A percentile compares a stretch with the other conserved stretches of the same genome.
Evolutionary conservation across 1,140 invertebrate species (phyloP).

Genomic region (Zaprionus capensis): DNA sequence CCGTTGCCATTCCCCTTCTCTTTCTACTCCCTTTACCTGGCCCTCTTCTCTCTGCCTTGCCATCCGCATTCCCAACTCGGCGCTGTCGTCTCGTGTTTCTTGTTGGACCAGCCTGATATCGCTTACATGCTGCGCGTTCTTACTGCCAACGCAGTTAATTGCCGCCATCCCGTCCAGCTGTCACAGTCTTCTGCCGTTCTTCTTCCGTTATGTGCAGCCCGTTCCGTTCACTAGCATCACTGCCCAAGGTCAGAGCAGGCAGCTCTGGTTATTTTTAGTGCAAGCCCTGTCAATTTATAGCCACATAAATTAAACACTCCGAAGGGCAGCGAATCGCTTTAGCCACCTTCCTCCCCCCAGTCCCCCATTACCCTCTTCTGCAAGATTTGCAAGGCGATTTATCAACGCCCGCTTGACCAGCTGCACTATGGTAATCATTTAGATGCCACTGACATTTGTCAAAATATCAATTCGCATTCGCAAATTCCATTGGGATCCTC

Average conservation of each 20-base stretch:
- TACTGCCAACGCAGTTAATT: slow-evolving; percentile 34
- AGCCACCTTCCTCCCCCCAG: not conserved
- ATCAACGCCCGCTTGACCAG: slow-evolving; percentile 26
- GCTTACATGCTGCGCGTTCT: slow-evolving; percentile 33
- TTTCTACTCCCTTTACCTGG: too few relatives aligned
- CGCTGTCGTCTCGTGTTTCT: slow-evolving; percentile 27
- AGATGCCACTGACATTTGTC: slow-evolving; percentile 62
- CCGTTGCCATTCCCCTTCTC: not conserved
- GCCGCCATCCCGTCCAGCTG: slow-evolving; percentile 6
- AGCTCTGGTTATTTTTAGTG: slow-evolving; percentile 63
- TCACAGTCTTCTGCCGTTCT: slow-evolving; percentile 43
- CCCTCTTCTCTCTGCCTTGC: not conserved
- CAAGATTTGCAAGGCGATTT: slow-evolving; percentile 39
- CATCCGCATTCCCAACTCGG: not conserved
- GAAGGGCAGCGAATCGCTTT: slow-evolving; percentile 41
- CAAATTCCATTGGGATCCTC: not conserved
- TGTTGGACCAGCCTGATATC: slow-evolving; percentile 2
- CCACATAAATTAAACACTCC: slow-evolving; percentile 39
- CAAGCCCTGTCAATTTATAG: slow-evolving; percentile 59
- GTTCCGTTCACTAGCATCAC: slow-evolving; percentile 36
- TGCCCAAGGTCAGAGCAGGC: slow-evolving; percentile 52
- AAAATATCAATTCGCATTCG: slow-evolving; percentile 45
- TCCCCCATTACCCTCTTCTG: not conserved
- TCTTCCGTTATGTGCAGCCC: slow-evolving; percentile 45
- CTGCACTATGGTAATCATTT: slow-evolving; percentile 42